These are phyloP conservation scores for Turritopsis dohrnii DNA, from an alignment of 30 jellyfish, hydroid and myxozoan species.

Conservation along the genomic window DNA sequence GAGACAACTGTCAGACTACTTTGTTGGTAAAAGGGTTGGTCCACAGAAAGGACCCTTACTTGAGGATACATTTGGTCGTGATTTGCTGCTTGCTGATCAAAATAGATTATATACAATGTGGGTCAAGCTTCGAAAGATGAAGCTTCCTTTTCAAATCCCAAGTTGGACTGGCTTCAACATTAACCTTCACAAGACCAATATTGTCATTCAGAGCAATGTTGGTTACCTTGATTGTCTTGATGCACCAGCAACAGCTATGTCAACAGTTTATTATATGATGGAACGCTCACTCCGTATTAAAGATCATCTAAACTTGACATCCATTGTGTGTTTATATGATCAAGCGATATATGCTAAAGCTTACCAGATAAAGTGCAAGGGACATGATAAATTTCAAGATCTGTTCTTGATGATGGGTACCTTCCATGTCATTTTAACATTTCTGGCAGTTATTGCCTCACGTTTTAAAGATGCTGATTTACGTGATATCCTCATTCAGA, in stretches of 20 bases:
- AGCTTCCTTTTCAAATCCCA: conserved; percentile 22
- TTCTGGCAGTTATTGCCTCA: too few species aligned
- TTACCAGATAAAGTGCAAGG: conserved; percentile 21
- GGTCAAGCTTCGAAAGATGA: background rate
- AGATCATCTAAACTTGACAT: conserved; percentile 29
- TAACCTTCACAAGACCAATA: background rate
- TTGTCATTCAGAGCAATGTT: background rate
- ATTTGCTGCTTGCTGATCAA: conserved; percentile 23
- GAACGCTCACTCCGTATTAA: conserved; percentile 25
- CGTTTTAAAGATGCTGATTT: too few species aligned
- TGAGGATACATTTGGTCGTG: conserved; percentile 1
- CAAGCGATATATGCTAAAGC: too few species aligned
- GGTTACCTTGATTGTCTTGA: too few species aligned
- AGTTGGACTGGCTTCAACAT: conserved; percentile 38
- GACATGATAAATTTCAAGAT: too few species aligned
- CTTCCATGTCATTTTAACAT: too few species aligned
- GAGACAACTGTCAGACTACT: background rate
- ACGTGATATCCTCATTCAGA: too few species aligned
- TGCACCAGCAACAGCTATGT: too few species aligned
- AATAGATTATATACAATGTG: conserved; percentile 1
- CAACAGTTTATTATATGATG: too few species aligned
- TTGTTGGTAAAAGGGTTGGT: conserved; percentile 10
- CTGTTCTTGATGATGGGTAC: too few species aligned
- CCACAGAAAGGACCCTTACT: background rate
- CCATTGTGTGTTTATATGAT: too few species aligned